Evolutionary conservation across 2,888 invertebrate species (phyloP), one percentile per base, ranked within the genome.

Genomic region (Epinotia ramella): DNA sequence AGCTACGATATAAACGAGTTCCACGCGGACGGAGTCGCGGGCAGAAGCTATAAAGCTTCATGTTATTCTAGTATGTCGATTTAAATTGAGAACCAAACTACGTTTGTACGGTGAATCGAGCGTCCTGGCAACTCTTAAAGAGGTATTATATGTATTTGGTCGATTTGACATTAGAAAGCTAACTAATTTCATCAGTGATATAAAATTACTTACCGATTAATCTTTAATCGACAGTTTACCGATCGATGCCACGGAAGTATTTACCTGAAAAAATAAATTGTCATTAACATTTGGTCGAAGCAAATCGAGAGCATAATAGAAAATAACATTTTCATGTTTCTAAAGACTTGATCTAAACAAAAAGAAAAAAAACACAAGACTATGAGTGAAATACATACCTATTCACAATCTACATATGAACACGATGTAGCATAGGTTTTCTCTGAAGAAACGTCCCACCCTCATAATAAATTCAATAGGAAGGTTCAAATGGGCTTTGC

Each of bases 401-500:
- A 46, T 16, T 4, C 16, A 53, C 16, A 24, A 16, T 28, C 33
- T 62, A 33, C 16, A n/a, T 62, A n/a, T 33, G 9, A 33, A 16
- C n/a, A 33, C 53, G 62, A 62, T 60, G n/a, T 33, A 62, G 62
- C 28, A 12, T 56, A 53, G 53, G 62, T 63, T 64, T 56, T 64
- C 46, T 20, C 56, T 11, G 53, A 72, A 56, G 24, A 40, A 64
- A 64, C 56, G 64, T 56, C 44, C 24, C 18, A 16, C 66, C 53
- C 53, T 57, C 53, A 72, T 72, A 72, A 72, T 57, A 24, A 56
- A 72, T 72, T 72, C 71, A 72, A 64, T 16, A 57, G 44, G 40
- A 60, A n/a, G 16, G 13, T 13, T 28, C 46, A 12, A 46, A 60
- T 60, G 60, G 63, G 33, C 20, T 57, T 16, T 64, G 71, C 64